phyloP scores from a whole-genome alignment of 1,140 invertebrate genomes.

The Drosophila tsacasi region DNA sequence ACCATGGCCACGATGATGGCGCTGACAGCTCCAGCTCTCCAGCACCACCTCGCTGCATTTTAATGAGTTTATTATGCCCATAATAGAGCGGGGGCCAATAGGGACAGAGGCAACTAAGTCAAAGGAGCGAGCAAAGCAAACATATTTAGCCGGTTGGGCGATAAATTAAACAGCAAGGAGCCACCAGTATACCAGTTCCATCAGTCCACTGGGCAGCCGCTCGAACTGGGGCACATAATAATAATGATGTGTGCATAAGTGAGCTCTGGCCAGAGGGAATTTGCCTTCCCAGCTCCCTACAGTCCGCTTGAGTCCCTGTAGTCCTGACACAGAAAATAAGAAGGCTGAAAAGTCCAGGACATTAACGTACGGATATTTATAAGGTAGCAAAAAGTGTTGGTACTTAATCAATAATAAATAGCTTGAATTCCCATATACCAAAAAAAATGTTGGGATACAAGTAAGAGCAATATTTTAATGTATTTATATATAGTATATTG shows the following conservation, averaged over 20 bases:
- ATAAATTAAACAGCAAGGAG: constrained; percentile 75
- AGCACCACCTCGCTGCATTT: constrained; percentile 61
- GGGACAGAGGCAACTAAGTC: constrained; percentile 7
- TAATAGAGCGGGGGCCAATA: constrained; percentile 42
- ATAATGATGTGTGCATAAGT: constrained; percentile 80
- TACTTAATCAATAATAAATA: constrained; percentile 7
- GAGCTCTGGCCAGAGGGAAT: constrained; percentile 39
- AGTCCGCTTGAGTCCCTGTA: neutral
- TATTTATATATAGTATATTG: no score
- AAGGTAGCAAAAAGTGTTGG: neutral
- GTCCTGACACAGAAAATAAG: neutral
- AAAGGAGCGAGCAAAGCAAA: constrained; percentile 49
- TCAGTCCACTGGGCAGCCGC: constrained; percentile 2
- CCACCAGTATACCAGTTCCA: constrained; percentile 8
- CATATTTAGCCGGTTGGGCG: constrained; percentile 65
- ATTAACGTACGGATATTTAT: constrained; percentile 1
- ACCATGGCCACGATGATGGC: constrained; percentile 28
- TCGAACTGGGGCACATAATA: constrained; percentile 55
- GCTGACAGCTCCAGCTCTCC: constrained; percentile 55
- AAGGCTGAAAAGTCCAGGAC: neutral
- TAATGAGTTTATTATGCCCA: constrained; percentile 80
- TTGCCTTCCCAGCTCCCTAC: neutral
- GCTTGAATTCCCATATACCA: no score
- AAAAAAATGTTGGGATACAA: neutral
- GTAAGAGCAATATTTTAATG: accelerated